Evolutionary conservation across 2,113 vertebrate genomes (phyloP).

Genomic region (Sterrhoptilus dennistouni): DNA sequence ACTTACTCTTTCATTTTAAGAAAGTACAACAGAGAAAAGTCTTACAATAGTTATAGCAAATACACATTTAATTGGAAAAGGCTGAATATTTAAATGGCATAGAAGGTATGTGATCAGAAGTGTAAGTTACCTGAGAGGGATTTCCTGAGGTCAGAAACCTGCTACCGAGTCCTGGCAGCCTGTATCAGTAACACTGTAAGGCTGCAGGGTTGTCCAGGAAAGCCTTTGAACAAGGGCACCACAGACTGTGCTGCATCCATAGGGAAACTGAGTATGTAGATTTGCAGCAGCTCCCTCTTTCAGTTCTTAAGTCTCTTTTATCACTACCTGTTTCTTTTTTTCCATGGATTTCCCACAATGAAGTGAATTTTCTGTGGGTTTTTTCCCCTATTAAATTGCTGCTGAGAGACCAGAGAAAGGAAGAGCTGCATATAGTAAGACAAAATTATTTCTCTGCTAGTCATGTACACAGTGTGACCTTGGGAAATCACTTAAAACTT

Average conservation of each 20-base stretch:
- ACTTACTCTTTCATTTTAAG: not conserved
- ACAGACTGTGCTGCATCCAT: not conserved
- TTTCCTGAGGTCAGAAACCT: not conserved
- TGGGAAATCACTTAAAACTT: not conserved
- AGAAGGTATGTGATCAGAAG: not conserved
- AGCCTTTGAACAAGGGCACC: not conserved
- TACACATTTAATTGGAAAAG: not conserved
- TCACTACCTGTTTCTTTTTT: not conserved
- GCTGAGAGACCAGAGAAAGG: not conserved
- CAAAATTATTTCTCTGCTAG: not conserved
- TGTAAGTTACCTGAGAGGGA: not conserved
- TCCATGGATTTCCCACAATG: not conserved
- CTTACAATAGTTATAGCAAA: not conserved
- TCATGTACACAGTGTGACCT: not conserved
- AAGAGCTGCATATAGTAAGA: not conserved
- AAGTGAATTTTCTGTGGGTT: not conserved
- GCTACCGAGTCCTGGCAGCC: not conserved
- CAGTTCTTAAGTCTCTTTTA: not conserved
- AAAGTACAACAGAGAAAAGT: not conserved
- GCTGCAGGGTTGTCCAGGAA: not conserved
- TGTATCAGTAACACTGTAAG: not conserved
- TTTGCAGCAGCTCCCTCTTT: not conserved
- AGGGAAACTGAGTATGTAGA: not conserved
- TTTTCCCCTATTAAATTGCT: not conserved
- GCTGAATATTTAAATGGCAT: not conserved